Evolutionary conservation across 2,888 invertebrate species (phyloP).

Genomic region (Lithosia quadra): DNA sequence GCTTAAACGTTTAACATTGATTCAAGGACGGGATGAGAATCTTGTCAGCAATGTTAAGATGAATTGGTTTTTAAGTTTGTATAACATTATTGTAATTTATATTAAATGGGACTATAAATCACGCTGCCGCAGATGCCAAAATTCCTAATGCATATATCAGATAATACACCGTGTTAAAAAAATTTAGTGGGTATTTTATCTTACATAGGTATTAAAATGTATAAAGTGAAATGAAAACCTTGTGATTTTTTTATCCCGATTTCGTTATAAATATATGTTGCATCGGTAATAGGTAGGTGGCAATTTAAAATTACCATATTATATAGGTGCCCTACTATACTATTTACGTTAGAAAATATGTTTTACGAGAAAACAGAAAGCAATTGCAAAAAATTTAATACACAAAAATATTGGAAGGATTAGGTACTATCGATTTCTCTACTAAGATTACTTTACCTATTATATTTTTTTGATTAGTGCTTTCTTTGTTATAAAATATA

Average conservation of each 20-base stretch:
- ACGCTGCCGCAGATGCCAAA: too few relatives aligned
- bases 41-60: background rate
- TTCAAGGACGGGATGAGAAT: slow-evolving; percentile 5
- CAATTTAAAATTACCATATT: too few relatives aligned
- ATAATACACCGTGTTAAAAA: background rate
- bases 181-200: background rate
- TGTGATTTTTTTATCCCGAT: too few relatives aligned
- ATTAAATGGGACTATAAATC: background rate
- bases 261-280: too few relatives aligned
- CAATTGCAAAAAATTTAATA: too few relatives aligned
- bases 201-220: too few relatives aligned
- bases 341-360: too few relatives aligned
- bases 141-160: background rate
- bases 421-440: background rate
- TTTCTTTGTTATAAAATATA: too few relatives aligned
- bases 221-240: background rate
- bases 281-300: too few relatives aligned
- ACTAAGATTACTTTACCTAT: background rate
- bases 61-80: background rate
- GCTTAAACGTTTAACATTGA: slow-evolving; percentile 10
- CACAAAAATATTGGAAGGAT: too few relatives aligned
- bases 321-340: too few relatives aligned
- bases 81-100: background rate
- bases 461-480: background rate
- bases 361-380: too few relatives aligned